A percentile compares a stretch with the other conserved stretches of the same genome.
Evolutionary conservation across 2,888 invertebrate genomes (phyloP).

Genomic region (Gibbula magus): DNA sequence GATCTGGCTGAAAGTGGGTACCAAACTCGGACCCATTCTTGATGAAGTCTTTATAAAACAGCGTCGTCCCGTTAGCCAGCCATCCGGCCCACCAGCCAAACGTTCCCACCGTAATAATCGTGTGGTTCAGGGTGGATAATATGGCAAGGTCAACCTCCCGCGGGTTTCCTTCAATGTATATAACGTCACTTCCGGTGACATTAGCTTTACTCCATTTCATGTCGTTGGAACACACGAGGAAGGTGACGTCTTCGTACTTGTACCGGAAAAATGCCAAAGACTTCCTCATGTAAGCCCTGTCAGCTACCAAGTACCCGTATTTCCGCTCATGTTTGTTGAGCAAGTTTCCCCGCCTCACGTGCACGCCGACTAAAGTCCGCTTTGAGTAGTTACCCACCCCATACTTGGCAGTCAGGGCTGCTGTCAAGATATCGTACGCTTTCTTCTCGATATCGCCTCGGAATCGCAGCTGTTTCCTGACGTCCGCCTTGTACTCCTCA

Average conservation of each 20-base stretch:
- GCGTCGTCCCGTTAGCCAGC: conserved; percentile 25
- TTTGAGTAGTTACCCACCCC: not conserved
- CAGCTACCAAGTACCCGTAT: conserved; percentile 19
- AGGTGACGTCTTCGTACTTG: conserved; percentile 14
- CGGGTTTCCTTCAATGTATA: not conserved
- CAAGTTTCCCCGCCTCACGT: conserved; percentile 16
- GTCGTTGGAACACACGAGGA: conserved; percentile 17
- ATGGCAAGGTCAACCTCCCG: conserved; percentile 27
- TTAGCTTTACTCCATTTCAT: conserved; percentile 23
- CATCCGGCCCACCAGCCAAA: conserved; percentile 34
- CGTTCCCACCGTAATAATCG: conserved; percentile 29
- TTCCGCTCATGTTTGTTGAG: not conserved
- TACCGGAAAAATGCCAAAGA: not conserved
- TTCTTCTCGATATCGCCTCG: not conserved
- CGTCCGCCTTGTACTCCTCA: not conserved
- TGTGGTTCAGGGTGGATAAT: conserved; percentile 26
- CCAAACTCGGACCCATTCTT: not conserved
- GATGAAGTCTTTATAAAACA: conserved; percentile 20
- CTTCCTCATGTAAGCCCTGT: conserved; percentile 3
- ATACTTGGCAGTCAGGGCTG: not conserved
- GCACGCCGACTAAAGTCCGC: conserved; percentile 16
- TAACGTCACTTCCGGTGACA: not conserved
- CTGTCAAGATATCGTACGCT: not conserved
- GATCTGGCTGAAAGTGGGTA: not conserved
- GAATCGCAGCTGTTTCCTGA: conserved; percentile 19